phyloP scores from a whole-genome alignment of 2,888 invertebrate genomes.

The Drosophila tripunctata region DNA sequence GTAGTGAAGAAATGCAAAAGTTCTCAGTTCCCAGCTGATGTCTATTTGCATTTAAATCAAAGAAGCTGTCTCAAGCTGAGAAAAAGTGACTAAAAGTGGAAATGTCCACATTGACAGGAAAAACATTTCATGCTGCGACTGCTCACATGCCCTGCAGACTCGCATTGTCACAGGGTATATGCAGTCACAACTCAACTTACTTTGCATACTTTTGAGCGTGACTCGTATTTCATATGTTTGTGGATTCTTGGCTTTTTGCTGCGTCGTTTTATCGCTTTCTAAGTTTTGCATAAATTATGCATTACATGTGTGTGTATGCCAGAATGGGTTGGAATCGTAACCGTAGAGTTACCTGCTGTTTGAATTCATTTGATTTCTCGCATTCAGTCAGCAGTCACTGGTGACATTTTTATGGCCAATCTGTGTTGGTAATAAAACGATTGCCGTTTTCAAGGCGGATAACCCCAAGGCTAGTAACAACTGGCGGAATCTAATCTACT shows the following conservation, averaged over 20 bases:
- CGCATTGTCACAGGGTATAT: not conserved
- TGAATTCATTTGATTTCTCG: constrained; percentile 74
- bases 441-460: constrained; percentile 62
- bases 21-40: constrained; percentile 29
- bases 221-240: not conserved
- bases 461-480: constrained; percentile 1
- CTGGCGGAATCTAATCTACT: constrained; percentile 47
- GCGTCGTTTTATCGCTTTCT: constrained; percentile 55
- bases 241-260: constrained; percentile 9
- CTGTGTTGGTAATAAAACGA: constrained; percentile 71
- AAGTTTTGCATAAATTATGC: constrained; percentile 79
- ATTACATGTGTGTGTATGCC: constrained; percentile 13
- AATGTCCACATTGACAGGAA: constrained; percentile 19
- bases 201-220: constrained; percentile 19
- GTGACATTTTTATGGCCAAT: constrained; percentile 80
- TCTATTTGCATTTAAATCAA: constrained; percentile 74
- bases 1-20: not conserved
- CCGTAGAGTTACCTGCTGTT: constrained; percentile 40
- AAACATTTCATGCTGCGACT: constrained; percentile 41
- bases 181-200: not conserved
- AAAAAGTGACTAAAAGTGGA: not conserved
- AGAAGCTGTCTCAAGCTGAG: not conserved
- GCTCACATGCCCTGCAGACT: constrained; percentile 25
- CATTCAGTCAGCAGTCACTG: constrained; percentile 63
- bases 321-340: constrained; percentile 14